Percentiles rank a stretch among this genome's conserved stretches.
Conservation (phyloP, 2,888 invertebrate genomes). For the Omphaloscelis lunosa region DNA sequence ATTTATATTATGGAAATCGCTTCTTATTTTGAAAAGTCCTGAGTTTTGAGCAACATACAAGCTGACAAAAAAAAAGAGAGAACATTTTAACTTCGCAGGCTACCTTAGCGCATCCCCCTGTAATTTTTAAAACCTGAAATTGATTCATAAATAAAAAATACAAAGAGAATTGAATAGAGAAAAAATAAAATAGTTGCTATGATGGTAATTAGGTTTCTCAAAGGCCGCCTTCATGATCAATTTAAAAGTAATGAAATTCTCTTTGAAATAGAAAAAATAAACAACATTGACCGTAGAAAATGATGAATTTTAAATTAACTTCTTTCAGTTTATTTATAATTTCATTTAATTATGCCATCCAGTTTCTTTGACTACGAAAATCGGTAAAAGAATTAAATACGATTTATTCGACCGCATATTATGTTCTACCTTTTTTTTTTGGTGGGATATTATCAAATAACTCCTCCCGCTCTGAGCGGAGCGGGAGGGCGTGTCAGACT, state of each 20-base stretch:
- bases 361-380: not conserved
- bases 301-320: constrained; percentile 1
- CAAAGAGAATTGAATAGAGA: not conserved
- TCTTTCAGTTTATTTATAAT: not conserved
- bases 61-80: too few species aligned
- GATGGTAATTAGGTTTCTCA: constrained; percentile 17
- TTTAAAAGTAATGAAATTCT: constrained; percentile 27
- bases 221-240: constrained; percentile 22
- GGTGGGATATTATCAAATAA: too few species aligned
- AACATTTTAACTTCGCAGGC: too few species aligned
- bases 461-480: too few species aligned
- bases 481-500: too few species aligned
- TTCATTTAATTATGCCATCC: not conserved
- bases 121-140: not conserved
- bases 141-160: not conserved
- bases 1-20: too few species aligned
- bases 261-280: constrained; percentile 7
- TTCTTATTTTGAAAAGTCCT: too few species aligned
- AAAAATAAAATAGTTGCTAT: not conserved
- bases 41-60: too few species aligned
- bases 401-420: not conserved
- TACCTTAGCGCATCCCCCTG: too few species aligned
- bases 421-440: not conserved
- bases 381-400: too few species aligned
- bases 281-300: not conserved